Evolutionary conservation across 2,113 vertebrate species (phyloP).

Genomic region (Indicator indicator): DNA sequence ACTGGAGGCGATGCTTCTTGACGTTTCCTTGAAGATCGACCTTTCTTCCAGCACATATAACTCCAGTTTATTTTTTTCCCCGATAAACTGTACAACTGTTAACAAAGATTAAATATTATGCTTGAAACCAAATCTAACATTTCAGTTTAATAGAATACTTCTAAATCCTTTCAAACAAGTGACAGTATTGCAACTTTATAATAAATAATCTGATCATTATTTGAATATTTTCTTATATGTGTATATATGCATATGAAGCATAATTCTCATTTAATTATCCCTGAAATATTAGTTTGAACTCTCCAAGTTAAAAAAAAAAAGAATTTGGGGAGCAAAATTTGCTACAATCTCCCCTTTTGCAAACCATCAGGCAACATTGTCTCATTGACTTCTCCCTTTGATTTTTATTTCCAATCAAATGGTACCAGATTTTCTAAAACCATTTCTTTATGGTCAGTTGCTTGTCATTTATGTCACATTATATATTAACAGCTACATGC

Average conservation of each 20-base stretch:
- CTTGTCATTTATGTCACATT: not conserved
- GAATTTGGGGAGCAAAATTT: constrained; percentile 44
- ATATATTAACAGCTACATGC: not conserved
- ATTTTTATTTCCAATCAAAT: constrained; percentile 6
- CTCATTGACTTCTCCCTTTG: not conserved
- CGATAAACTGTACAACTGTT: not conserved
- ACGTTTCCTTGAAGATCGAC: not conserved
- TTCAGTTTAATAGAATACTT: not conserved
- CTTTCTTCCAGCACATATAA: not conserved
- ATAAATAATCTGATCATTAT: not conserved
- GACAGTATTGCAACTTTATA: not conserved
- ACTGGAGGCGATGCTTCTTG: not conserved
- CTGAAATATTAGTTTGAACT: constrained; percentile 57
- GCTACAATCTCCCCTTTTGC: not conserved
- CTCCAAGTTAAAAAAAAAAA: not conserved
- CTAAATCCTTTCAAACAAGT: constrained; percentile 8
- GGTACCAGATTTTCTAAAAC: not conserved
- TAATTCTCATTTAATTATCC: constrained; percentile 15
- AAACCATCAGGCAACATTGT: not conserved
- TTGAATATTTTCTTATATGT: not conserved
- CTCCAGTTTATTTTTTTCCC: not conserved
- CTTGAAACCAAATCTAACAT: not conserved
- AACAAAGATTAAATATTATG: not conserved
- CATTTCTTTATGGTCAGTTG: not conserved
- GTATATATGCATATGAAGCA: constrained; percentile 7